Evolutionary conservation across 2,888 invertebrate genomes (phyloP), one percentile per base, ranked within the genome.

Genomic region (Volucella bombylans): DNA sequence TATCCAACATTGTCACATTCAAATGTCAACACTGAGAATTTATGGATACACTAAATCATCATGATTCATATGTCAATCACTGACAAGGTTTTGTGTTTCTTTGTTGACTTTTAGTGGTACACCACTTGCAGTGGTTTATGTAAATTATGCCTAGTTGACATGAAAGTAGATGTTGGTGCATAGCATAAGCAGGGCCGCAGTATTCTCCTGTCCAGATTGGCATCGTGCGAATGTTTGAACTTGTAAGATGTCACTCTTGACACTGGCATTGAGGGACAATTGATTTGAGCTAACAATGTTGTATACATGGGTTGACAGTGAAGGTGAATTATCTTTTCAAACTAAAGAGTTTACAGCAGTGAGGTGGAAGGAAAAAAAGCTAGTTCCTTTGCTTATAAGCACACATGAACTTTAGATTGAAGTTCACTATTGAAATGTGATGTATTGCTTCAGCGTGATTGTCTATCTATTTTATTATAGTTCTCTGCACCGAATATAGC

Each of bases 51-150:
- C 74, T 67, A 38, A 79, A 68, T 73, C 52, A 68, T 73, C 52
- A 69, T 77, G 80, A 67, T 74, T 80, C 67, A 80, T 65, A 50
- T 80, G 83, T 83, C 83, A 80, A 74, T 83, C 80, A 62, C 14
- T n/a, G 54, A 61, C 41, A 49, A 69, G 57, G 69, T 43, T 67
- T 45, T 49, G 41, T 38, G 57, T 54, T 12, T 12, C 6, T 62
- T 11, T 41, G 59, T 61, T 23, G 31, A 31, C 59, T 74, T 68
- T 64, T 69, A 61, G 45, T 38, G 12, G 15, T 18, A 64, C 45
- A 62, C 43, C 61, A 72, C 69, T 81, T 52, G 65, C 38, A 55
- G 67, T 54, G n/a, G 47, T 14, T 72, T 77, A 82, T 82, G 82
- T 61, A 57, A 82, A 82, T 82, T 71, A 39, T 1, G 11, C 31